A percentile compares a stretch with the other conserved stretches of the same genome.
Conservation (phyloP, 2,797 vertebrate genomes). For the Falco naumanni region DNA sequence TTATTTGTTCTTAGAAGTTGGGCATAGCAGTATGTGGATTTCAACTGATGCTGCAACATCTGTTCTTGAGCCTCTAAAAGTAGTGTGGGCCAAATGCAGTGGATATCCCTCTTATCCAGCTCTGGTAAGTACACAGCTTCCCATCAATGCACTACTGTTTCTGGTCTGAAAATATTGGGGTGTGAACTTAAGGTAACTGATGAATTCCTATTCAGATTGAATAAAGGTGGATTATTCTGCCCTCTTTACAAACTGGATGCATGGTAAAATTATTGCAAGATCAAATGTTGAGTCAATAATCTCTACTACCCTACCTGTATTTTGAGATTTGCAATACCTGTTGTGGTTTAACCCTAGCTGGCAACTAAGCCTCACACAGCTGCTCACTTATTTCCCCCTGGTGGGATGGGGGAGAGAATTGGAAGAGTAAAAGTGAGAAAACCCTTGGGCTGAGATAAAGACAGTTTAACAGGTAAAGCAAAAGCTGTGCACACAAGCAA, state of each 20-base stretch:
- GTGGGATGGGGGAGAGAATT: background rate
- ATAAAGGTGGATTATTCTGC: background rate
- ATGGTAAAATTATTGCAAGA: background rate
- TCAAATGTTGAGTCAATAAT: background rate
- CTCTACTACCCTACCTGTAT: background rate
- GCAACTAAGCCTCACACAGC: background rate
- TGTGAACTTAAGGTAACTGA: fast-evolving
- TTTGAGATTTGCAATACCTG: background rate
- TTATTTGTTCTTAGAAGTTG: conserved; percentile 85
- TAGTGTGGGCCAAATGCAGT: conserved; percentile 99
- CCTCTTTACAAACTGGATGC: background rate
- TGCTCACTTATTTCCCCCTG: fast-evolving
- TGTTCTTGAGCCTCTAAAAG: conserved; percentile 94
- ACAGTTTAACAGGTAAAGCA: background rate
- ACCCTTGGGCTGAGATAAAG: background rate
- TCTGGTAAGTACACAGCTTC: conserved; percentile 87
- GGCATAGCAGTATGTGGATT: conserved; percentile 97
- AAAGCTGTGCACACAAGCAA: background rate
- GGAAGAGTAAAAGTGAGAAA: background rate
- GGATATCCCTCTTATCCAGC: conserved; percentile 99
- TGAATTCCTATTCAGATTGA: background rate
- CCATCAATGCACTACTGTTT: background rate
- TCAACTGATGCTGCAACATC: conserved; percentile 91
- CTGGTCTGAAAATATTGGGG: background rate
- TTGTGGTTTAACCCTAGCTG: background rate